A percentile compares a stretch with the other conserved stretches of the same genome.
phyloP scores from a whole-genome alignment of 1,140 invertebrate species.

The Drosophila jambulina region DNA sequence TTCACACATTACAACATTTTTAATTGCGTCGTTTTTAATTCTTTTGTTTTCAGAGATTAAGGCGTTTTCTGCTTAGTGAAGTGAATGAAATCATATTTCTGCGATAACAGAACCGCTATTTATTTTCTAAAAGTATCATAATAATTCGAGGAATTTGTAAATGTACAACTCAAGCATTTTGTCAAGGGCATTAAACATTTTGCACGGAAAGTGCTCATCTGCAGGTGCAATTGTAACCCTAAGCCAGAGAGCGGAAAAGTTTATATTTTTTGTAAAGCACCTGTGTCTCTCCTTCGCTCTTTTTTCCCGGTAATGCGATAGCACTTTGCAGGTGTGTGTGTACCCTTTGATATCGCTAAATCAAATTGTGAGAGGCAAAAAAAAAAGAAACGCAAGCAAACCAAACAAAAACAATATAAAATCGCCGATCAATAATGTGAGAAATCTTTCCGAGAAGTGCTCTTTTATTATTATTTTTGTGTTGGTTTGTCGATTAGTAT shows the following conservation, averaged over 20 bases:
- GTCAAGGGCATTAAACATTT: constrained; percentile 17
- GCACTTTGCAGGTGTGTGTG: constrained; percentile 21
- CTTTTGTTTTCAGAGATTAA: neutral
- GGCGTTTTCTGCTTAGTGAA: neutral
- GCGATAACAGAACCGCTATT: neutral
- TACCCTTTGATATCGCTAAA: constrained; percentile 48
- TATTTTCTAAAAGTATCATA: neutral
- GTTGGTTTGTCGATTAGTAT: constrained; percentile 7
- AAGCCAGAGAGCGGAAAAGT: constrained; percentile 33
- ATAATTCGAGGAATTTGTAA: neutral
- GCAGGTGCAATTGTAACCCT: constrained; percentile 47
- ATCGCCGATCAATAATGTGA: constrained; percentile 32
- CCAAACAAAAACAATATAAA: constrained; percentile 13
- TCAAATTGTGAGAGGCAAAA: constrained; percentile 25
- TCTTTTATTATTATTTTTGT: constrained; percentile 12
- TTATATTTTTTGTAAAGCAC: constrained; percentile 49
- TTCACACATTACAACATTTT: too few species aligned
- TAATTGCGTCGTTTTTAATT: neutral
- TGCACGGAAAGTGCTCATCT: constrained; percentile 20
- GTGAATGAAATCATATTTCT: neutral
- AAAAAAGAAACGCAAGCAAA: constrained; percentile 2
- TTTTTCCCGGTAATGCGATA: constrained; percentile 47
- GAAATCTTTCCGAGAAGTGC: constrained; percentile 21
- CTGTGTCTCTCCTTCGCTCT: constrained; percentile 21
- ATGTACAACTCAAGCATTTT: neutral